Percentiles rank a stretch among this genome's conserved stretches.
Conservation (phyloP, 2,888 invertebrate species). For the Parasteatoda lunata region DNA sequence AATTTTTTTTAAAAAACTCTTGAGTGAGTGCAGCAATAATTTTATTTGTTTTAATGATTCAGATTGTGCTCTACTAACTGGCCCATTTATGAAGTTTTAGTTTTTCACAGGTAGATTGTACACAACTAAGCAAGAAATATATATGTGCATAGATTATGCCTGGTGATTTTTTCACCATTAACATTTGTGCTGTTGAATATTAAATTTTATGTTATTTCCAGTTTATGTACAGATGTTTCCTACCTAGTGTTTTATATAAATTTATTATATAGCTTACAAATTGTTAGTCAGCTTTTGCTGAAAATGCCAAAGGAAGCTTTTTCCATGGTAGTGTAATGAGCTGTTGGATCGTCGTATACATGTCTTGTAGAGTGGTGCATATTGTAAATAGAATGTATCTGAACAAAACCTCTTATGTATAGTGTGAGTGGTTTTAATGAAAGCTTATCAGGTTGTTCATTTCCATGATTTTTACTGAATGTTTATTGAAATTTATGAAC, state of each 20-base stretch:
- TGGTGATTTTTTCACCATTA: slow-evolving; percentile 10
- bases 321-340: slow-evolving; percentile 25
- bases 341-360: slow-evolving; percentile 7
- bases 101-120: slow-evolving; percentile 55
- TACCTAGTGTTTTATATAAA: slow-evolving; percentile 60
- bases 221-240: slow-evolving; percentile 61
- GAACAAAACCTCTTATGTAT: background rate
- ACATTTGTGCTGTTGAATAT: slow-evolving; percentile 28
- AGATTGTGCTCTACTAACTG: no score
- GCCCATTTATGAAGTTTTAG: slow-evolving; percentile 21
- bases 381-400: slow-evolving; percentile 30
- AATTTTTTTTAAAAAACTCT: no score
- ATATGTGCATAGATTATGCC: slow-evolving; percentile 24
- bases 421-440: slow-evolving; percentile 23
- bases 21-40: no score
- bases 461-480: background rate
- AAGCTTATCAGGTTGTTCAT: background rate
- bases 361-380: no score
- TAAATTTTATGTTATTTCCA: slow-evolving; percentile 45
- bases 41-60: no score
- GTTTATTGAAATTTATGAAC: background rate
- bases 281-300: slow-evolving; percentile 54
- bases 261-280: slow-evolving; percentile 56
- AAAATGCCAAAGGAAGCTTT: slow-evolving; percentile 65
- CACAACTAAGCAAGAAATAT: slow-evolving; percentile 15